phyloP scores from a whole-genome alignment of 2,113 vertebrate genomes.

The Calyptomena viridis region DNA sequence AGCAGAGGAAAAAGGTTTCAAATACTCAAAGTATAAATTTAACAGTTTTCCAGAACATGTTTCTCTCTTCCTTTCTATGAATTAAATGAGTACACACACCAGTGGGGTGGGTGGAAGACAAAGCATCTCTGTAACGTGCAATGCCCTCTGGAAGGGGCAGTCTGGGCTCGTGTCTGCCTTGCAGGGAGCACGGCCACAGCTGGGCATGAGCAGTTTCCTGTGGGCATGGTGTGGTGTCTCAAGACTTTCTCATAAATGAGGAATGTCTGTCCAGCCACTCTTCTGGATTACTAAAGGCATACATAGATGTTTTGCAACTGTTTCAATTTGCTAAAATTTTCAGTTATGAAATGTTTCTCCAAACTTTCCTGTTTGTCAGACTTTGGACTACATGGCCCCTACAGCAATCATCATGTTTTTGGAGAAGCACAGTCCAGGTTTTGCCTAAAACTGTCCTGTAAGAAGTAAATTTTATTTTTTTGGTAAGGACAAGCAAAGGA shows the following conservation, averaged over 20 bases:
- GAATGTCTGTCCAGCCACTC: background rate
- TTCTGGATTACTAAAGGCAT: background rate
- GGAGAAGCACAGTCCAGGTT: background rate
- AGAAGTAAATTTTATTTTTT: background rate
- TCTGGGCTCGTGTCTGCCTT: background rate
- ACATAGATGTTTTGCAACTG: background rate
- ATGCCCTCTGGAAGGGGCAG: background rate
- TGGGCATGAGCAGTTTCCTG: conserved; percentile 14
- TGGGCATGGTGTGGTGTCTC: background rate
- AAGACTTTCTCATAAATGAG: background rate
- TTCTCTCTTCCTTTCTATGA: background rate
- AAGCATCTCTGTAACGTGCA: background rate
- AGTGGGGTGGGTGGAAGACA: background rate
- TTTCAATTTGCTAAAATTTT: background rate
- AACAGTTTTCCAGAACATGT: background rate
- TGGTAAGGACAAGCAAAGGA: background rate
- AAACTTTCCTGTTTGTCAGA: background rate
- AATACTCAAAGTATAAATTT: background rate
- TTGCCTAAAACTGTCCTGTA: background rate
- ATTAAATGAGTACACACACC: background rate
- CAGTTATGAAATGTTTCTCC: background rate
- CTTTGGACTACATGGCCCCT: background rate
- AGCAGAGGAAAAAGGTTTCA: background rate
- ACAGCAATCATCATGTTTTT: background rate
- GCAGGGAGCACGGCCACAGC: background rate